These are phyloP conservation scores for Helicoverpa armigera DNA, from an alignment of 1,140 invertebrate species.

Conservation along the genomic window DNA sequence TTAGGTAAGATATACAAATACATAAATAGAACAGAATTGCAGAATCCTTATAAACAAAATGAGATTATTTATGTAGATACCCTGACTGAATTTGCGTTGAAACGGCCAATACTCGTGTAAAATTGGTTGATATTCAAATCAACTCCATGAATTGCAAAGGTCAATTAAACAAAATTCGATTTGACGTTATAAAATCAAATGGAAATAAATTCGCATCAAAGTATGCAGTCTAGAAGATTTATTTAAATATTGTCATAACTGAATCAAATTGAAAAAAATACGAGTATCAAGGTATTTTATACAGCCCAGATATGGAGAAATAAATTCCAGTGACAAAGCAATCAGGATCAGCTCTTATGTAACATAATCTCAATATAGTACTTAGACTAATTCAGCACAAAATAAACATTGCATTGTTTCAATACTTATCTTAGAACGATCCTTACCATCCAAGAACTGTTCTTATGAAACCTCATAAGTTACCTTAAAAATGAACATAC, in stretches of 20 bases:
- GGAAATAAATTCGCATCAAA: neutral
- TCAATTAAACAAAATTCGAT: conserved; percentile 49
- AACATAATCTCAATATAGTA: too few species aligned
- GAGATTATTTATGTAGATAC: conserved; percentile 9
- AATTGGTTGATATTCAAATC: conserved; percentile 40
- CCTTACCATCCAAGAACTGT: too few species aligned
- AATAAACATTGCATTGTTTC: too few species aligned
- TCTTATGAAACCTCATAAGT: too few species aligned
- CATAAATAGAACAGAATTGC: neutral
- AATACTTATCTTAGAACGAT: too few species aligned
- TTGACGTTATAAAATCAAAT: conserved; percentile 41
- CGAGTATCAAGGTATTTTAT: too few species aligned
- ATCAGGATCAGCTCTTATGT: too few species aligned
- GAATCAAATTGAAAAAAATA: too few species aligned
- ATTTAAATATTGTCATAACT: neutral
- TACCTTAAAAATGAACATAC: neutral
- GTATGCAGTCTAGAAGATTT: neutral
- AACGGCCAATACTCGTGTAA: conserved; percentile 23
- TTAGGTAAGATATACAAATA: neutral
- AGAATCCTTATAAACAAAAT: conserved; percentile 17
- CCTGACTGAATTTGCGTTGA: conserved; percentile 3
- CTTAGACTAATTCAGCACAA: too few species aligned
- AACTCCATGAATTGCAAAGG: conserved; percentile 47
- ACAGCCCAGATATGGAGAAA: too few species aligned
- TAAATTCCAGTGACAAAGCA: too few species aligned